phyloP scores from a whole-genome alignment of 2,797 vertebrate genomes.

The Coilia nasus region DNA sequence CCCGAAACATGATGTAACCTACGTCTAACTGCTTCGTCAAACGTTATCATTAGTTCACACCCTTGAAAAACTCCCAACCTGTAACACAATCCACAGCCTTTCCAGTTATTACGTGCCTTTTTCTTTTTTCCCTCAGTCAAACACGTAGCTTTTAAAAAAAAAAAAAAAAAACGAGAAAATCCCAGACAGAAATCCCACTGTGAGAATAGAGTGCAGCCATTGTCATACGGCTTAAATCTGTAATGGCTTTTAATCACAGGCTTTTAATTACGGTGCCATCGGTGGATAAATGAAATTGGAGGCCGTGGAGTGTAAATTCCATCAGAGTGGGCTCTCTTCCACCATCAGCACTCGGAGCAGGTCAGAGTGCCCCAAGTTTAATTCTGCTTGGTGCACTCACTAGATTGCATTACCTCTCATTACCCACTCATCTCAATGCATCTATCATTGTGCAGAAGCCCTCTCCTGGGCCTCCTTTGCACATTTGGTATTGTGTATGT shows the following conservation, averaged over 20 bases:
- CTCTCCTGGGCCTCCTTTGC: neutral
- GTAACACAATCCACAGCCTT: constrained; percentile 17
- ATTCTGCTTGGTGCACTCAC: constrained; percentile 17
- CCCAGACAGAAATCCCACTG: neutral
- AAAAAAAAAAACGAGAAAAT: neutral
- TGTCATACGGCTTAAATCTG: constrained; percentile 26
- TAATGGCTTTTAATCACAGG: constrained; percentile 27
- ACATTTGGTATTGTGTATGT: constrained; percentile 5
- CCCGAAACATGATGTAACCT: constrained; percentile 5
- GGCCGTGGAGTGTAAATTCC: constrained; percentile 21
- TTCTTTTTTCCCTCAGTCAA: neutral
- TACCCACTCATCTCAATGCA: constrained; percentile 7
- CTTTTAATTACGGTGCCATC: constrained; percentile 22
- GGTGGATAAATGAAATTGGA: constrained; percentile 24
- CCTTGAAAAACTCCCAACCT: neutral
- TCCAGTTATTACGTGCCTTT: neutral
- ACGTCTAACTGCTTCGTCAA: constrained; percentile 4
- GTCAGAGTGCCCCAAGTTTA: constrained; percentile 1
- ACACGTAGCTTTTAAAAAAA: neutral
- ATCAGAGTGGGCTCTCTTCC: constrained; percentile 22
- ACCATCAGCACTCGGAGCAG: neutral
- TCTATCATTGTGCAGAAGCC: neutral
- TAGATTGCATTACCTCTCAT: constrained; percentile 23
- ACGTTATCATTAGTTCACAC: constrained; percentile 3
- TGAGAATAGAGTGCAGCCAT: neutral